These are phyloP conservation scores for Clusia tigrina DNA, from an alignment of 2,888 invertebrate genomes.

Conservation along the genomic window DNA sequence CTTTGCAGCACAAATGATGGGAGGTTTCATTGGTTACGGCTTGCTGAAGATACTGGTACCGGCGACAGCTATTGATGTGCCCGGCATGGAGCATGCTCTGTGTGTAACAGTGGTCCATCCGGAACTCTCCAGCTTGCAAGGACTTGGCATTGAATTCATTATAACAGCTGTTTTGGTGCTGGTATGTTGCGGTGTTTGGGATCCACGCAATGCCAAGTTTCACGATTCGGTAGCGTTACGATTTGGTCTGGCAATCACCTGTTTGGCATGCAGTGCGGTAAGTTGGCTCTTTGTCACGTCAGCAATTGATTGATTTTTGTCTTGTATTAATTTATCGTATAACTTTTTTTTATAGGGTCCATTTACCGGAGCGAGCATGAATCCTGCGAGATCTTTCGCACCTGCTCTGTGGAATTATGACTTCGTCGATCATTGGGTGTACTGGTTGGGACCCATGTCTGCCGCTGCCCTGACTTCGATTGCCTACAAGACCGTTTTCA, in stretches of 20 bases:
- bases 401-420: conserved; percentile 75
- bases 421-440: conserved; percentile 76
- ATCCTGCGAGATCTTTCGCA: conserved; percentile 75
- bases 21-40: conserved; percentile 75
- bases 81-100: conserved; percentile 63
- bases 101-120: conserved; percentile 72
- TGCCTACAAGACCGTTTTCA: conserved; percentile 64
- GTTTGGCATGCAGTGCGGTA: conserved; percentile 73
- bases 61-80: conserved; percentile 35
- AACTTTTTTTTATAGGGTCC: conserved; percentile 68
- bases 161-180: conserved; percentile 73
- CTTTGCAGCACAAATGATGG: conserved; percentile 72
- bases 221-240: conserved; percentile 73
- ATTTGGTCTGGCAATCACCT: conserved; percentile 74
- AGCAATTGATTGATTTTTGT: conserved; percentile 2
- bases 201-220: conserved; percentile 72
- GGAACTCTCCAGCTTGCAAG: conserved; percentile 66
- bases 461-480: conserved; percentile 63
- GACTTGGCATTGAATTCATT: conserved; percentile 71
- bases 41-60: conserved; percentile 71
- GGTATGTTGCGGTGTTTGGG: conserved; percentile 77
- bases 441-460: conserved; percentile 73
- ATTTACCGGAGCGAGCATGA: conserved; percentile 77
- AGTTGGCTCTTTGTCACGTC: conserved; percentile 48
- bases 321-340: neutral